phyloP scores from a whole-genome alignment of 2,888 invertebrate genomes.

The Operophtera brumata region DNA sequence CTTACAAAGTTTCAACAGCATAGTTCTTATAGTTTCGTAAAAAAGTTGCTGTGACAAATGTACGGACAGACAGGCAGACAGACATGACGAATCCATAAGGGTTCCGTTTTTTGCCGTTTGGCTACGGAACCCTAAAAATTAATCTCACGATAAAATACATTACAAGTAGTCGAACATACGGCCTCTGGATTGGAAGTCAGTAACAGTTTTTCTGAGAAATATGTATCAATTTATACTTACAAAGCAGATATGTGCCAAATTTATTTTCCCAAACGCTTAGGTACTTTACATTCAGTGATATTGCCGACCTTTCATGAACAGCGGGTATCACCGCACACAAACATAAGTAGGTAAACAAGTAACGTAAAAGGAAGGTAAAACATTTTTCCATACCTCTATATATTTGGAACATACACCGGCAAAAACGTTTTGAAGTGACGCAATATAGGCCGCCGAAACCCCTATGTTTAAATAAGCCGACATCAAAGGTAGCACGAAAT shows the following conservation, averaged over 20 bases:
- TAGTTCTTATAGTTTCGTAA: no score
- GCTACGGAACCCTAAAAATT: no score
- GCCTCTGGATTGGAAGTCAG: neutral
- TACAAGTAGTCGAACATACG: neutral
- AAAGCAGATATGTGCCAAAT: no score
- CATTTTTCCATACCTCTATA: constrained; percentile 42
- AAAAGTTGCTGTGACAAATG: no score
- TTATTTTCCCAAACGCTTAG: neutral
- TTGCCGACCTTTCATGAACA: constrained; percentile 16
- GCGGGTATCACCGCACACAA: constrained; percentile 24
- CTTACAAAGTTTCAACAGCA: no score
- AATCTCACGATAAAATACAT: no score
- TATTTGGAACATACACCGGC: constrained; percentile 40
- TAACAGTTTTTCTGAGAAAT: no score
- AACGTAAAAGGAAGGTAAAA: constrained; percentile 34
- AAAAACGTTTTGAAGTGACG: constrained; percentile 55
- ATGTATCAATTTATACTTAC: no score
- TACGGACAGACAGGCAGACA: no score
- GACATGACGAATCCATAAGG: no score
- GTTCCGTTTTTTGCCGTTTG: no score
- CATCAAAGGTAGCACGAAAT: constrained; percentile 65
- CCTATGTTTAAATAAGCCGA: constrained; percentile 70
- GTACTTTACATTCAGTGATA: constrained; percentile 3
- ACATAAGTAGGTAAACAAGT: constrained; percentile 29
- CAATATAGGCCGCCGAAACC: constrained; percentile 57